Evolutionary conservation across 2,113 vertebrate species (phyloP), one percentile per base, ranked within the genome.

Genomic region (Axis porcinus): DNA sequence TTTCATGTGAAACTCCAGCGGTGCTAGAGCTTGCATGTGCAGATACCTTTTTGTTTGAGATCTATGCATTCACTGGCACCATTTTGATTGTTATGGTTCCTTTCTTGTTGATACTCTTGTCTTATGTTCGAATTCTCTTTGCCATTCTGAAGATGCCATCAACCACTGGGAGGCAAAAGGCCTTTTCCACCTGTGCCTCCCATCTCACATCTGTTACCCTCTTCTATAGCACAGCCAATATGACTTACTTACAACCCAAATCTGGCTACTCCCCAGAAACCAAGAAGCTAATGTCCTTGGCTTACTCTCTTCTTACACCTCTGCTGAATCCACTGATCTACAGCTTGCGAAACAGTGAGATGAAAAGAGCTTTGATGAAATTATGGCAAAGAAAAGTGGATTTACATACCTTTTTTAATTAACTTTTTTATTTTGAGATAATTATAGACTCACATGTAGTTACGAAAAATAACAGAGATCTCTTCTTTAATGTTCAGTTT

Each of bases 171-270:
- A 97, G 94, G 40, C 89, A 97, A 55, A 98, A 98, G 64, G 94
- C 97, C 60, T 98, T 98, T 67, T 98, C 97, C 43, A 98, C 98
- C 1, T 98, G 96, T 98, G 97, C 93, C 36, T 98, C 98, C 33
- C 97, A 98, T 5, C 94, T 98, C 33, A 98, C 96, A 0, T 97
- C 97, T 36, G 97, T 98, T 5, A 98, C 93, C 50, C 85, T 98
- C 30, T 98, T 98, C 88, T 98, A 95, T 36, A 96, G 97, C 92
- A 98, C 97, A 16, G 98, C 92, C 52, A 76, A 0, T 16, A 90
- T 97, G 83, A 98, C 97, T 14, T 98, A 98, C 23, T n/a, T 98
- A 45, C 97, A 95, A 5, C 98, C 97, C 5, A 98, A 94, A 70
- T 98, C 97, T 25, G 40, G 58, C 76, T 97, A 95, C 79, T 98